A percentile compares a stretch with the other conserved stretches of the same genome.
phyloP scores from a whole-genome alignment of 2,113 vertebrate genomes.

The Pachycephala philippinensis region DNA sequence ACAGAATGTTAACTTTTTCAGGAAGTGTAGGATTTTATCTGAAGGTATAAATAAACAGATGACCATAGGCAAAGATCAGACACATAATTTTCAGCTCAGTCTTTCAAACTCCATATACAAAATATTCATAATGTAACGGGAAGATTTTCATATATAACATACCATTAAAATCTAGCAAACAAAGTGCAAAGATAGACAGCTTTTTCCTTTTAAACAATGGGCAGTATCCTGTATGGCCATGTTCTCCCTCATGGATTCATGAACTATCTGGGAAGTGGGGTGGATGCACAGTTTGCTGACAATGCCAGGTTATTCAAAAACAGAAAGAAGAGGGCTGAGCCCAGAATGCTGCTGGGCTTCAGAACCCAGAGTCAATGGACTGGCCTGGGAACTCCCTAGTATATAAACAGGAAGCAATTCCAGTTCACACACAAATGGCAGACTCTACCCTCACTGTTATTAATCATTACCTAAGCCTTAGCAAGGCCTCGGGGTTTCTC shows the following conservation, averaged over 20 bases:
- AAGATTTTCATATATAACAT: neutral
- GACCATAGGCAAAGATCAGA: neutral
- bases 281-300: neutral
- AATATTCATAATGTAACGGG: neutral
- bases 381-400: neutral
- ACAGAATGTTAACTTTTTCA: neutral
- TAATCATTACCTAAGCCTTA: neutral
- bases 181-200: neutral
- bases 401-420: neutral
- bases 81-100: neutral
- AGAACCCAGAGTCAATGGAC: neutral
- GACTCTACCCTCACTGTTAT: neutral
- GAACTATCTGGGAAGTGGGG: neutral
- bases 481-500: neutral
- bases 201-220: neutral
- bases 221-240: neutral
- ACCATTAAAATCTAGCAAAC: neutral
- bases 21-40: neutral
- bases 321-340: neutral
- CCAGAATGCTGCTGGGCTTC: accelerated
- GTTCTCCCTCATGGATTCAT: neutral
- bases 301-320: neutral
- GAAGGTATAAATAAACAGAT: neutral
- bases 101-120: neutral
- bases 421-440: neutral